These are phyloP conservation scores for Cinclus cinclus DNA, from an alignment of 2,113 vertebrate species.

Conservation along the genomic window DNA sequence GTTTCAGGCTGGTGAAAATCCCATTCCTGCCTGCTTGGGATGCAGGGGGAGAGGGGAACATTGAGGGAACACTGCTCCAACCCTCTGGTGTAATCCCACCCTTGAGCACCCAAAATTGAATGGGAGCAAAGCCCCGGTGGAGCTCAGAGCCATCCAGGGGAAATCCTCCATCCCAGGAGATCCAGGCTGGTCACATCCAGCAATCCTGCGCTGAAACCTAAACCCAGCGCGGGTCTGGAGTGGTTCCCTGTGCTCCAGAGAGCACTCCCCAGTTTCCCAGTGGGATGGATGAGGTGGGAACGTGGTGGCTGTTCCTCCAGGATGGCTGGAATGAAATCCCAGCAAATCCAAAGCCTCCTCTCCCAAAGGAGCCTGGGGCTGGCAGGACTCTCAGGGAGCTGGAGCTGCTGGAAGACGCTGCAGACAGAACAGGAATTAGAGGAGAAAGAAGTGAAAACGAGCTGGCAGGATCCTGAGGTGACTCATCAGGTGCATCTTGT, in stretches of 20 bases:
- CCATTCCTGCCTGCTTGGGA: neutral
- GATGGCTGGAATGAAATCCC: neutral
- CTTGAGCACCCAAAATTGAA: accelerated
- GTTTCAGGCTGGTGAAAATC: neutral
- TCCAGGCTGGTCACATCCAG: neutral
- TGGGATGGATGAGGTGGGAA: neutral
- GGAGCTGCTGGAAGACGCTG: constrained; percentile 25
- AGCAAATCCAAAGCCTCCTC: neutral
- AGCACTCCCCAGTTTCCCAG: neutral
- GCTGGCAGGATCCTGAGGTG: constrained; percentile 64
- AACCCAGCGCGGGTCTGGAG: neutral
- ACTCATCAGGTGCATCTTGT: constrained; percentile 71
- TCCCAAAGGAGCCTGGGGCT: neutral
- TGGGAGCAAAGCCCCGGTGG: accelerated
- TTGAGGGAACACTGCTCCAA: neutral
- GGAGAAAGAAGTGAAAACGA: constrained; percentile 54
- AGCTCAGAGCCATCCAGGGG: neutral
- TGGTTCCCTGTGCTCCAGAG: accelerated
- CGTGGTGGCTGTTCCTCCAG: neutral
- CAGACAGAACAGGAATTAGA: constrained; percentile 56
- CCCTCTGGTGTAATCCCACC: neutral
- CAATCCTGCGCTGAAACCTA: neutral
- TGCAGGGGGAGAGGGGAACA: neutral
- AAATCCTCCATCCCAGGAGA: neutral
- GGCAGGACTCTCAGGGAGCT: neutral